Evolutionary conservation across 2,888 invertebrate genomes (phyloP), one percentile per base, ranked within the genome.

Genomic region (Drosophila phalerata): DNA sequence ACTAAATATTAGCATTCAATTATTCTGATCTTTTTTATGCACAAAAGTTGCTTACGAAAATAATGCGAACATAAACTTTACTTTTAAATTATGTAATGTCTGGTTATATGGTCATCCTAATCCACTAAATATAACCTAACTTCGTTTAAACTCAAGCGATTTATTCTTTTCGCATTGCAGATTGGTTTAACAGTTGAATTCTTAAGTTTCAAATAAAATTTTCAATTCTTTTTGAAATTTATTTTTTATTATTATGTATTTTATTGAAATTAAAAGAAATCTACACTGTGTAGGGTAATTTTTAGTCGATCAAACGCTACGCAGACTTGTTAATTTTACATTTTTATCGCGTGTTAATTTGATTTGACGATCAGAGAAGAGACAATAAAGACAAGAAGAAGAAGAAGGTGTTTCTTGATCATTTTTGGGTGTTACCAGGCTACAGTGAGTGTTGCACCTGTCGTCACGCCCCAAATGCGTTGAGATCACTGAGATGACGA

Each of bases 401-500:
- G 42, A 37, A 42, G 8, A 19, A 17, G 9, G 43, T 47, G 43
- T 42, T 38, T 11, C 30, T 40, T 25, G 13, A 4, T 3, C 17
- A 10, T 17, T 13, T 58, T 67, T 42, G 22, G 15, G 28, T 53
- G 47, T 52, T 57, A 22, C 61, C 69, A 56, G 60, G 32, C 69
- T 38, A 10, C 15, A 15, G 10, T 9, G 13, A 15, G 4, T 28
- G 3, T 51, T 60, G 66, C 65, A 53, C 9, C 48, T 69, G 32
- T 60, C 5, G 53, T 49, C 68, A 61, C 48, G 58, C 77, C 69
- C 40, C 38, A 63, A 60, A 42, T 52, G 43, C 30, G 73, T 57
- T 76, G 73, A 77, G 78, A 68, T 73, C 73, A 77, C 68, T 77
- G 61, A 13, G 13, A 25, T 61, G 34, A 32, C 17, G 15, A 45